Evolutionary conservation across 2,888 invertebrate genomes (phyloP).

Genomic region (Ophion obscuratus): DNA sequence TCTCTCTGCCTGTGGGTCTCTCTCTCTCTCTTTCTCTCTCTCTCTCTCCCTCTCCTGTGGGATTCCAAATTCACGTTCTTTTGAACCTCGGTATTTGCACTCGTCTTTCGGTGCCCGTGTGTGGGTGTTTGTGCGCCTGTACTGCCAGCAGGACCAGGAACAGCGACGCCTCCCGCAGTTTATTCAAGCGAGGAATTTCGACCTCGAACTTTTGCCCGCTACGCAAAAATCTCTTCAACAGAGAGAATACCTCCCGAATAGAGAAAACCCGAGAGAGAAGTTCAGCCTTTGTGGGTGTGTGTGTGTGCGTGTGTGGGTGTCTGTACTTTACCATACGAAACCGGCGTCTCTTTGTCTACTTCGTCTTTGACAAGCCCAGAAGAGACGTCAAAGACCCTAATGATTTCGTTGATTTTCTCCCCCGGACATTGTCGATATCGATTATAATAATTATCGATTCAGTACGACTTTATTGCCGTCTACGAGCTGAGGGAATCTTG

Average conservation of each 20-base stretch:
- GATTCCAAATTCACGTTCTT: not conserved
- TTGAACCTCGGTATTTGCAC: too few relatives aligned
- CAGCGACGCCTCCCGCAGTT: not conserved
- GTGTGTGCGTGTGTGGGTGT: not conserved
- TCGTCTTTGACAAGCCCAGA: not conserved
- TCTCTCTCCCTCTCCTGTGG: not conserved
- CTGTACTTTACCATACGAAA: not conserved
- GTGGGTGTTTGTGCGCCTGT: not conserved
- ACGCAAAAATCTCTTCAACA: not conserved
- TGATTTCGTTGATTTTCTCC: not conserved
- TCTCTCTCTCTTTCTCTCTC: not conserved
- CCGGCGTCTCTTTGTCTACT: conserved; percentile 7
- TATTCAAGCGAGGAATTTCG: not conserved
- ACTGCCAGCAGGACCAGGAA: not conserved
- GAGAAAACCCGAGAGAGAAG: not conserved
- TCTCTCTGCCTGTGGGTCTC: too few relatives aligned
- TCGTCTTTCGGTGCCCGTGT: not conserved
- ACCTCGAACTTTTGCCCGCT: conserved; percentile 20
- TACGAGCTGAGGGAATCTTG: not conserved
- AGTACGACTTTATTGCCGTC: conserved; percentile 23
- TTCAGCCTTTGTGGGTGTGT: not conserved
- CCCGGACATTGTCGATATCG: not conserved
- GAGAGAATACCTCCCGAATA: not conserved
- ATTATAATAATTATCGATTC: conserved; percentile 43
- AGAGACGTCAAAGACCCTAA: not conserved